Conservation (phyloP, 2,113 vertebrate species). For the Limnothrissa miodon region DNA sequence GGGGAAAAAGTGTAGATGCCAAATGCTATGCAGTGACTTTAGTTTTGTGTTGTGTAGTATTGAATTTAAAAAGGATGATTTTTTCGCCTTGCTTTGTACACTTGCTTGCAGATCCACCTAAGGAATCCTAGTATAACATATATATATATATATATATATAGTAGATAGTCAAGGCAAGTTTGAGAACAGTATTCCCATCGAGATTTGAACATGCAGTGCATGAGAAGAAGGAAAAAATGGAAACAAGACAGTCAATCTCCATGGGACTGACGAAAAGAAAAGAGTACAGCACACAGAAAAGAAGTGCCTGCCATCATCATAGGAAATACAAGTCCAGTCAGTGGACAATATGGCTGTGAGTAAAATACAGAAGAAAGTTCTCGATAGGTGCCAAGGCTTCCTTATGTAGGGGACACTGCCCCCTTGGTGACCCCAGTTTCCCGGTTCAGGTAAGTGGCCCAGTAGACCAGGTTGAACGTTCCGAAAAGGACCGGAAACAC, state of each 20-base stretch:
- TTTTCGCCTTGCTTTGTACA: slow-evolving; percentile 19
- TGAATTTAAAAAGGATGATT: slow-evolving; percentile 13
- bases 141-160: slow-evolving; percentile 73
- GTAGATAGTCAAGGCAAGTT: slow-evolving; percentile 85
- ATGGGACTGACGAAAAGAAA: neutral
- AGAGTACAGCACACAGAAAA: slow-evolving; percentile 52
- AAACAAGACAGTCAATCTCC: slow-evolving; percentile 25
- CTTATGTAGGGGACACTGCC: slow-evolving; percentile 78
- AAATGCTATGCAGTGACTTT: slow-evolving; percentile 59
- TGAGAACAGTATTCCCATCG: slow-evolving; percentile 78
- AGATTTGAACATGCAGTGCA: slow-evolving; percentile 84
- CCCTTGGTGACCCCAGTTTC: slow-evolving; percentile 87
- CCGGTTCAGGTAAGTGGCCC: slow-evolving; percentile 97
- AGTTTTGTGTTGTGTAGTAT: slow-evolving; percentile 1
- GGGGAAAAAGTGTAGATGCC: slow-evolving; percentile 57
- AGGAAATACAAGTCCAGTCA: slow-evolving; percentile 61
- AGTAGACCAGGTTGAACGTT: slow-evolving; percentile 97
- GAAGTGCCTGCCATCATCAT: slow-evolving; percentile 68
- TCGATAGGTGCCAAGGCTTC: slow-evolving; percentile 43
- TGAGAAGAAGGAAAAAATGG: slow-evolving; percentile 58
- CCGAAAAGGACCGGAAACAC: slow-evolving; percentile 95
- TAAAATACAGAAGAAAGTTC: slow-evolving; percentile 52
- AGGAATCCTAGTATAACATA: slow-evolving; percentile 71
- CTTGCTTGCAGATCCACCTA: slow-evolving; percentile 53
- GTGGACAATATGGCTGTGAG: slow-evolving; percentile 64